Evolutionary conservation across 1,140 invertebrate genomes (phyloP).

Genomic region (Lepidurus couesii): DNA sequence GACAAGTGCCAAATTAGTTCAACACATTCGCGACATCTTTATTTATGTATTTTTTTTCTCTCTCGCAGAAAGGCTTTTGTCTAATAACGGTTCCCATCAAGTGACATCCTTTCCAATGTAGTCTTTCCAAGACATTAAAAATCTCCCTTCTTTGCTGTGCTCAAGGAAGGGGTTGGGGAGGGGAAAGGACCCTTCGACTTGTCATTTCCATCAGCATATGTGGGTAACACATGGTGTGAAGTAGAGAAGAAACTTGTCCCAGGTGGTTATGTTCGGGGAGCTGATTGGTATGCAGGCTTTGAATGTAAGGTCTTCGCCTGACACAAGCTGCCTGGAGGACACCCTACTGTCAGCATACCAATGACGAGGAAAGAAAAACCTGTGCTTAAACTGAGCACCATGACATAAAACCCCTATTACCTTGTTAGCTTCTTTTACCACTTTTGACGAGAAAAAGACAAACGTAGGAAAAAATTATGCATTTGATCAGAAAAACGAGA

Average conservation of each 20-base stretch:
- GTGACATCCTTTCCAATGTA: not conserved
- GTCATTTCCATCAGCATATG: not conserved
- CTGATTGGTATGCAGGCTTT: not conserved
- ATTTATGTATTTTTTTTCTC: no score
- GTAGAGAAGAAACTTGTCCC: not conserved
- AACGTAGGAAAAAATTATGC: not conserved
- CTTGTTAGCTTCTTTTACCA: slow-evolving; percentile 6
- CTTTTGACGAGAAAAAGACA: not conserved
- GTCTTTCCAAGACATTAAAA: not conserved
- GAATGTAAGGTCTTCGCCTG: not conserved
- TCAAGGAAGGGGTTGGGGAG: not conserved
- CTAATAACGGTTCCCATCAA: not conserved
- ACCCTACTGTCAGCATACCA: not conserved
- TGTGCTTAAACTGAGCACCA: not conserved
- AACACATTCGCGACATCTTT: no score
- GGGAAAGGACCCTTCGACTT: not conserved
- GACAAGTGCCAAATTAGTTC: not conserved
- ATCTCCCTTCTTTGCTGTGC: not conserved
- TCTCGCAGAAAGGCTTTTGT: no score
- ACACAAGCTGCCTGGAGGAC: slow-evolving; percentile 6
- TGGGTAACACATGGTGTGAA: slow-evolving; percentile 18
- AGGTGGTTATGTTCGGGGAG: slow-evolving; percentile 17
- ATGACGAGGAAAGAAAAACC: not conserved
- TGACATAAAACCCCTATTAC: slow-evolving; percentile 11
- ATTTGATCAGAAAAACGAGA: not conserved